Evolutionary conservation across 2,113 vertebrate genomes (phyloP), one percentile per base, ranked within the genome.

Genomic region (Nyctibius bracteatus): DNA sequence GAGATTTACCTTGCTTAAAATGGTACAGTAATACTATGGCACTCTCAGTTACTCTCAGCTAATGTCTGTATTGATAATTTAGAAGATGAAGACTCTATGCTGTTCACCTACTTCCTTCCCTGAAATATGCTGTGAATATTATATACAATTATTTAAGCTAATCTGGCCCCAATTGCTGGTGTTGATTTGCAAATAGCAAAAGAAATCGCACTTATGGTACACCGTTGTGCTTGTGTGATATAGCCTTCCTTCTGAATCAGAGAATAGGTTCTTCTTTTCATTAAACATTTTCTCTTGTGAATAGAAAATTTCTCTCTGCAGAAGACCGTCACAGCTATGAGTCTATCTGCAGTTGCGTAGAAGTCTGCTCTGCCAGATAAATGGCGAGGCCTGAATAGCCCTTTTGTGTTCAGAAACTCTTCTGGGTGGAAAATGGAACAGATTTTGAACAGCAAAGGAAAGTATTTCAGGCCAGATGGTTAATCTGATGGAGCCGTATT

Each of bases 341-440:
- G 47, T 94, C 80, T 96, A 72, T 95, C 73, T 95, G 95, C 62
- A 92, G 86, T 72, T 94, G 88, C 82, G 80, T 80, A 49, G 86
- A 92, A 94, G 51, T 94, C 91, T 96, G 94, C 74, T 89, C 88
- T 91, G 81, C 74, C 83, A 86, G 81, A 95, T 58, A 96, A 70
- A 94, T 57, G 84, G 63, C 6, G n/a, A 92, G 94, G 70, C 91
- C 62, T 86, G 94, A 97, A 97, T 90, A 96, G 86, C 83, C 80
- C 92, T 96, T 96, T 96, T 93, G 93, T 96, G 96, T 88, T 94
- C 74, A 70, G 39, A 93, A 96, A 58, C 66, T 74, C 70, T 95
- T 93, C 90, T 96, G 96, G 92, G 96, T 82, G 70, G 91, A 92
- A 92, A 88, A 70, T 46, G 61, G 78, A 90, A 47, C 90, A 96